Base-by-base conservation (phyloP, 2,888 invertebrate genomes). In the Beris morrisii region DNA sequence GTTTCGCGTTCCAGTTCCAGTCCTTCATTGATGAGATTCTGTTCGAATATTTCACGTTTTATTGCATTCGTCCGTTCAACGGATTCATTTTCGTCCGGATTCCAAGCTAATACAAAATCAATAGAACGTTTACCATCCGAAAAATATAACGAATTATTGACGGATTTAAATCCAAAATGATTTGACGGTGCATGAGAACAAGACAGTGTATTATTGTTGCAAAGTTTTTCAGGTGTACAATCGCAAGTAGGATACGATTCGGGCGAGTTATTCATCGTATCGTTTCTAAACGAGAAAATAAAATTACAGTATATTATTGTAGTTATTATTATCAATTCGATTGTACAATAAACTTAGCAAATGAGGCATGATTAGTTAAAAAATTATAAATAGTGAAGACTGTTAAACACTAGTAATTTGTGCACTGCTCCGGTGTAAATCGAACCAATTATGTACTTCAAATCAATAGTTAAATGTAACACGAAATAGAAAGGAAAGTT, bases 91-190 rank as follows among this genome's bases (percentile, higher is more conserved):
- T 85, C 83, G 54, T 84, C 84, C 63, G 85, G 81, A 77, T 90
- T 89, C 88, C 91, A 93, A 7, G 89, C 92, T 61, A 93, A 77
- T 53, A 92, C 87, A 80, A 88, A 92, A 81, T 92, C 92, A 72
- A 92, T 87, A 4, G 89, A 87, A 30, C 90, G 84, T 6, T 84
- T 78, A 9, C 88, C 88, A 78, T 92, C 92, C 70, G 84, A 84
- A 78, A 92, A 91, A 70, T 84, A 87, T 66, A 90, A 80, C 0
- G 87, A 86, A 15, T 72, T 71, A 69, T 78, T 79, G 22, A 70
- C 45, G 2, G 64, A 64, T 38, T 43, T 7, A 45, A 22, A 30
- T 31, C 65, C 66, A 56, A 70, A 71, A 28, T 71, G 71, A 68
- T 70, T 67, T 12, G 57, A 61, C 44, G 70, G 64, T 22, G 61